These are phyloP conservation scores for Pollachius pollachius DNA, from an alignment of 2,113 vertebrate species.

Conservation along the genomic window DNA sequence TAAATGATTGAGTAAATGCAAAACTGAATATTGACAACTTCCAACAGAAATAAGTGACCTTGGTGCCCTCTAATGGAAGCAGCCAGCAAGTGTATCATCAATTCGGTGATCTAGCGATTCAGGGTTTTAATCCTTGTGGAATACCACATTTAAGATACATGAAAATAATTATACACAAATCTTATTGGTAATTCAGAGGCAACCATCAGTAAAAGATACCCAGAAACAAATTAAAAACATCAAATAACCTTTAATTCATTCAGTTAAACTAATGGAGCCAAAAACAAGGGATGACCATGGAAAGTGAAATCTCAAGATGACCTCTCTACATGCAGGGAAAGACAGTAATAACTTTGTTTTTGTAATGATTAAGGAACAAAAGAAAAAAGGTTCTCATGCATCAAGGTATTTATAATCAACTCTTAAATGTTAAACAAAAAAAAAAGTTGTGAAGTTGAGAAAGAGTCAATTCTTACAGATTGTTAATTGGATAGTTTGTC, in stretches of 20 bases:
- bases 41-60: background rate
- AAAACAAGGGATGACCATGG: slow-evolving; percentile 13
- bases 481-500: slow-evolving; percentile 54
- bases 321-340: slow-evolving; percentile 43
- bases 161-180: background rate
- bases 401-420: background rate
- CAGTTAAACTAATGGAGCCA: slow-evolving; percentile 34
- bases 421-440: background rate
- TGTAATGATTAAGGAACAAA: slow-evolving; percentile 66
- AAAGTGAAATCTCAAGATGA: slow-evolving; percentile 37
- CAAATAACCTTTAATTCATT: slow-evolving; percentile 36
- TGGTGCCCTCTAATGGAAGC: background rate
- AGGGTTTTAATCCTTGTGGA: too few relatives aligned
- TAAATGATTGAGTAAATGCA: background rate
- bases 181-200: background rate
- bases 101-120: background rate
- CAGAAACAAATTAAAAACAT: slow-evolving; percentile 25
- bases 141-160: too few relatives aligned
- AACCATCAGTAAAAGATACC: slow-evolving; percentile 17
- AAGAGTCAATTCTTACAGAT: slow-evolving; percentile 69
- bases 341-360: slow-evolving; percentile 46
- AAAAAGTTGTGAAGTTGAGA: background rate
- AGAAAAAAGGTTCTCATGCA: slow-evolving; percentile 26
- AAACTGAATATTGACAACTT: background rate
- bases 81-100: background rate